phyloP scores from a whole-genome alignment of 92 coral and sea anemone genomes.

The Chrysogorgia sp. region DNA sequence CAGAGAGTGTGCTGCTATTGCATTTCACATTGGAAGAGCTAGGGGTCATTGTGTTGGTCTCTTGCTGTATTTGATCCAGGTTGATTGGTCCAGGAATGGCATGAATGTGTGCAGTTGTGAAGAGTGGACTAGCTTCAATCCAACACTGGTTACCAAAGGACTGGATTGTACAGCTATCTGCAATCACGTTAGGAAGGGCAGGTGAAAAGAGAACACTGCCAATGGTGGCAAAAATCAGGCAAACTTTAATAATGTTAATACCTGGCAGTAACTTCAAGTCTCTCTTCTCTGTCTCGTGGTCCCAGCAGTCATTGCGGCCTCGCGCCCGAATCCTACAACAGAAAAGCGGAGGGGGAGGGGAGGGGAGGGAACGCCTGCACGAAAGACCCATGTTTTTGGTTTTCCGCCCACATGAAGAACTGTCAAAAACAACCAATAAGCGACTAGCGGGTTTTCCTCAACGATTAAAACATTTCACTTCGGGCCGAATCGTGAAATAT shows the following conservation, averaged over 20 bases:
- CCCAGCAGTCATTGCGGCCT: too few species aligned
- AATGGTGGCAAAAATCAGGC: conserved; percentile 6
- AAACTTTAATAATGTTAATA: conserved; percentile 8
- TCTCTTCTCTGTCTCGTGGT: too few species aligned
- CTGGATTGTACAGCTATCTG: conserved; percentile 17
- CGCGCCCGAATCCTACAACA: too few species aligned
- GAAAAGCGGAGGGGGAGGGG: too few species aligned
- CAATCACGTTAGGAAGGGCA: neutral
- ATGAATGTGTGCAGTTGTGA: conserved; percentile 4
- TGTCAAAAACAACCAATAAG: too few species aligned
- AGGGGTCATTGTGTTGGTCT: neutral
- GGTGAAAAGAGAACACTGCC: conserved; percentile 19
- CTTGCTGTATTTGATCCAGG: conserved; percentile 14
- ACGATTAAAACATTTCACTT: too few species aligned
- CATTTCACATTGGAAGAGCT: conserved; percentile 12
- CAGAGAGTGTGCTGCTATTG: conserved; percentile 3
- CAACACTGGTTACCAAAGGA: conserved; percentile 13
- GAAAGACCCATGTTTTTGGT: too few species aligned
- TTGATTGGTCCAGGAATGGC: conserved; percentile 16
- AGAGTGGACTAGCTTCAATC: conserved; percentile 28
- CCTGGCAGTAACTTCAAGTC: too few species aligned
- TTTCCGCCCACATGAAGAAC: too few species aligned
- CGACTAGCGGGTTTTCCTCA: too few species aligned
- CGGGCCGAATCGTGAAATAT: too few species aligned
- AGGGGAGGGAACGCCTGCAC: too few species aligned